Evolutionary conservation across 2,888 invertebrate species (phyloP).

Genomic region (Cephus pulcher): DNA sequence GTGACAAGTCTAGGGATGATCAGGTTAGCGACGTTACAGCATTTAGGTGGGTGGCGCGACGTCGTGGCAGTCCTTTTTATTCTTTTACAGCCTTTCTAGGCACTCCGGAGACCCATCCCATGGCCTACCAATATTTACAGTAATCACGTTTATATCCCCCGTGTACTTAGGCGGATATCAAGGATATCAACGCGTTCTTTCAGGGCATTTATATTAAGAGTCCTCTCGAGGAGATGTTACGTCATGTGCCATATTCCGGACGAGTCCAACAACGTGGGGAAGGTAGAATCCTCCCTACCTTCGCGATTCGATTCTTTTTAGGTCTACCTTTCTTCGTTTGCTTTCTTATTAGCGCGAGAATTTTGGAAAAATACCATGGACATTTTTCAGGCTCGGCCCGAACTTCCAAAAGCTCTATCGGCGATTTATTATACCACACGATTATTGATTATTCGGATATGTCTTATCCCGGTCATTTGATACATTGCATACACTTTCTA

Average conservation of each 20-base stretch:
- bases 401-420: slow-evolving; percentile 49
- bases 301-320: slow-evolving; percentile 39
- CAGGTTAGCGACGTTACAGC: slow-evolving; percentile 58
- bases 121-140: not conserved
- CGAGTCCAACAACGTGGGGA: not conserved
- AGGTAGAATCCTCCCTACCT: slow-evolving; percentile 11
- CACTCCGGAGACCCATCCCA: slow-evolving; percentile 56
- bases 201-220: not conserved
- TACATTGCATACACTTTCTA: slow-evolving; percentile 12
- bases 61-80: slow-evolving; percentile 43
- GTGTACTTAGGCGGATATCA: not conserved
- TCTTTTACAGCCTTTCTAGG: slow-evolving; percentile 64
- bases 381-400: slow-evolving; percentile 52
- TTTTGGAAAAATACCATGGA: not conserved
- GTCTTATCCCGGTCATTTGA: slow-evolving; percentile 16
- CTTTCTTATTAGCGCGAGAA: slow-evolving; percentile 34
- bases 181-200: not conserved
- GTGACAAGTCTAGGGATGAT: not conserved
- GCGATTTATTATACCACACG: slow-evolving; percentile 29
- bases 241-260: not conserved
- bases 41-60: slow-evolving; percentile 55
- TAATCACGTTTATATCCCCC: not conserved
- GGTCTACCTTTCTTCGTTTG: slow-evolving; percentile 37
- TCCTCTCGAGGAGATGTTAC: not conserved
- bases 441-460: slow-evolving; percentile 15